Conservation (phyloP, 1,140 invertebrate species). For the Reticulitermes speratus region DNA sequence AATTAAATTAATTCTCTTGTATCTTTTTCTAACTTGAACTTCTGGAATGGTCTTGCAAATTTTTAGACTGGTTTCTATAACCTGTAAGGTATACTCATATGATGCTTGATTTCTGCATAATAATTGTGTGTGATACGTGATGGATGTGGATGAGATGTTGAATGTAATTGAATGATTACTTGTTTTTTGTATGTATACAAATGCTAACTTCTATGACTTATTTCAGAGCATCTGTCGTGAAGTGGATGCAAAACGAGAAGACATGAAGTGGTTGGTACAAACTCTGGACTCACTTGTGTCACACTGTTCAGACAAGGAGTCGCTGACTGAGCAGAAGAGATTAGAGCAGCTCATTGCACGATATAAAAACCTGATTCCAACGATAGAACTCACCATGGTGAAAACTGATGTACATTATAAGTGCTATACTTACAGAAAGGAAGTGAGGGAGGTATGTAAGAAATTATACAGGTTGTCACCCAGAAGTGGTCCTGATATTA, state of each 20-base stretch:
- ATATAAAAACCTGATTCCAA: constrained; percentile 88
- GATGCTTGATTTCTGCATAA: too few relatives aligned
- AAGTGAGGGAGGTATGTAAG: constrained; percentile 72
- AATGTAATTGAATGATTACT: too few relatives aligned
- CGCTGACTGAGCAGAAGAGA: constrained; percentile 68
- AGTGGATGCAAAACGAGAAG: constrained; percentile 84
- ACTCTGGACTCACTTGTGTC: constrained; percentile 81
- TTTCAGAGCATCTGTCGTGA: constrained; percentile 81
- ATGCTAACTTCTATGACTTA: neutral
- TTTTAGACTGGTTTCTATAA: too few relatives aligned
- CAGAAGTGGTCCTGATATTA: too few relatives aligned
- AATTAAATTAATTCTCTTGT: too few relatives aligned
- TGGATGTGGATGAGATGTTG: too few relatives aligned
- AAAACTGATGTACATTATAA: constrained; percentile 89
- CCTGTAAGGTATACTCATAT: too few relatives aligned
- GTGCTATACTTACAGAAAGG: constrained; percentile 87
- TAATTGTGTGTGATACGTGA: too few relatives aligned
- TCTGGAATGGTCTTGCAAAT: too few relatives aligned
- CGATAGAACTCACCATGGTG: constrained; percentile 87
- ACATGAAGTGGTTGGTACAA: constrained; percentile 93
- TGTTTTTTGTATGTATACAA: too few relatives aligned
- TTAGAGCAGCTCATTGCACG: constrained; percentile 79
- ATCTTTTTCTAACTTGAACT: too few relatives aligned
- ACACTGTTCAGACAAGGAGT: constrained; percentile 77
- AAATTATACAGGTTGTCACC: too few relatives aligned